Conservation (phyloP, 2,797 vertebrate genomes). For the Falco rusticolus region DNA sequence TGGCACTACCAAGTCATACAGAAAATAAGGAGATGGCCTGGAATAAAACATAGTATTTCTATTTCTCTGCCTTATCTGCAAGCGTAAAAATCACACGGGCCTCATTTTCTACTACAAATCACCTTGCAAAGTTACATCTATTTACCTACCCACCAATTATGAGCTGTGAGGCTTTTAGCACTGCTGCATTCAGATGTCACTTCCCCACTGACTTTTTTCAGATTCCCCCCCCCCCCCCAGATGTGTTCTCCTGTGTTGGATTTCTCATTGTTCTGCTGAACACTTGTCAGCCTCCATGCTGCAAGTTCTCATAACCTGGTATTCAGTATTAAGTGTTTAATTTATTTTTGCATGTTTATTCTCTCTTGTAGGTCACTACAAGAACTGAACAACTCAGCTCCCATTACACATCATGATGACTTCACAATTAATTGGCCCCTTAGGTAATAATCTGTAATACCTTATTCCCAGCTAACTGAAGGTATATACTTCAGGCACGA, state of each 20-base stretch:
- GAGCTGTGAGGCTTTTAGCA: neutral
- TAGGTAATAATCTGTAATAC: neutral
- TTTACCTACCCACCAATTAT: neutral
- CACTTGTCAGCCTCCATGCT: neutral
- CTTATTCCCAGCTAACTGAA: neutral
- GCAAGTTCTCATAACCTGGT: neutral
- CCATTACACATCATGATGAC: neutral
- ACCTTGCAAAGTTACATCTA: neutral
- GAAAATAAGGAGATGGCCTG: neutral
- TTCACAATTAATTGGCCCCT: neutral
- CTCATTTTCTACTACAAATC: neutral
- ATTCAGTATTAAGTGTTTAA: neutral
- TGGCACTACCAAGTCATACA: neutral
- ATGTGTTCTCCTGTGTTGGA: neutral
- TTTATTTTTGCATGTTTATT: neutral
- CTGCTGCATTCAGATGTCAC: neutral
- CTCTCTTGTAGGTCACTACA: neutral
- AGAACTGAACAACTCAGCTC: neutral
- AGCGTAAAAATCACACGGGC: neutral
- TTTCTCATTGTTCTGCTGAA: neutral
- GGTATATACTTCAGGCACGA: neutral
- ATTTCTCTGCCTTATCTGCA: neutral
- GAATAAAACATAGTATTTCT: neutral
- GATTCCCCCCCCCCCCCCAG: too few species aligned
- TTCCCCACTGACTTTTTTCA: neutral